phyloP scores from a whole-genome alignment of 2,888 invertebrate species.

The Polydrusus tereticollis region DNA sequence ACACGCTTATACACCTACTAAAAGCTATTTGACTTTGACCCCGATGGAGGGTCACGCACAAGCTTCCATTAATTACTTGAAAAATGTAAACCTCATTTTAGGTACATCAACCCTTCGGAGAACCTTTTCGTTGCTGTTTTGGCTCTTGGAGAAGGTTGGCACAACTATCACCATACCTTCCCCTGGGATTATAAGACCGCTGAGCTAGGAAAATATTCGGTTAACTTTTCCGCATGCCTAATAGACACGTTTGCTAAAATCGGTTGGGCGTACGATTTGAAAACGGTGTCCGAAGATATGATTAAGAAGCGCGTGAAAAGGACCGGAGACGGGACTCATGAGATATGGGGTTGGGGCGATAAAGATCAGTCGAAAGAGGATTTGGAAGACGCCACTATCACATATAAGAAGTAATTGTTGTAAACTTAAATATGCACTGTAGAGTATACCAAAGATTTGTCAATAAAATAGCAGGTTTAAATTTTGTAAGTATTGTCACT shows the following conservation, averaged over 20 bases:
- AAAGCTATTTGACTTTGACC: too few relatives aligned
- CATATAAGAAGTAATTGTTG: constrained; percentile 54
- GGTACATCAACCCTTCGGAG: not conserved
- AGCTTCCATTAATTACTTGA: too few relatives aligned
- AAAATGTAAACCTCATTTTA: too few relatives aligned
- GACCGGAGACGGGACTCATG: constrained; percentile 59
- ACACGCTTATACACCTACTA: too few relatives aligned
- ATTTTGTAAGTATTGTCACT: too few relatives aligned
- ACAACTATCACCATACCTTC: constrained; percentile 89
- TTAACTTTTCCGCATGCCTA: constrained; percentile 82
- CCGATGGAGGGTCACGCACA: too few relatives aligned
- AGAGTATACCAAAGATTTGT: too few relatives aligned
- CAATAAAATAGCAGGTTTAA: too few relatives aligned
- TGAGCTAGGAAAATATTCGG: constrained; percentile 72
- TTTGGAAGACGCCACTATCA: constrained; percentile 59
- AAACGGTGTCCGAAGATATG: constrained; percentile 80
- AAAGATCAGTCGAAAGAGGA: constrained; percentile 71
- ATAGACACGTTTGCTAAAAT: constrained; percentile 86
- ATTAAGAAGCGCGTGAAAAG: constrained; percentile 76
- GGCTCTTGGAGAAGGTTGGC: constrained; percentile 85
- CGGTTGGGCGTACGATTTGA: constrained; percentile 91
- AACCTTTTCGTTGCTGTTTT: constrained; percentile 57
- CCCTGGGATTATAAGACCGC: constrained; percentile 75
- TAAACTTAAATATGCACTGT: too few relatives aligned
- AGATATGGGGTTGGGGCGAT: constrained; percentile 86